Percentiles rank a stretch among this genome's conserved stretches.
Conservation (phyloP, 2,113 vertebrate genomes). For the Leiothrix lutea region DNA sequence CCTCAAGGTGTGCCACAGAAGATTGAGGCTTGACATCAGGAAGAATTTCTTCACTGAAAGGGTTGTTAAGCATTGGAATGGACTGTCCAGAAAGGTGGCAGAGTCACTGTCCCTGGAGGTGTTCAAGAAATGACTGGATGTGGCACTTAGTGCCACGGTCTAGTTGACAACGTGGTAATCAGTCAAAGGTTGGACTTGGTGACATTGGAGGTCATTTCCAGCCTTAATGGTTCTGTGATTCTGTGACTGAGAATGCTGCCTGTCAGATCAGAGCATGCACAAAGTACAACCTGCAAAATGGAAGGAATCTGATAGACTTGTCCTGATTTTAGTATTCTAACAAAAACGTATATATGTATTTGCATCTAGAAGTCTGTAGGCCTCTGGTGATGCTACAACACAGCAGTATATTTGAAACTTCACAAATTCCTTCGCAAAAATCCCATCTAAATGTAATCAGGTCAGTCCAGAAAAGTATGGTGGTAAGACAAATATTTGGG, state of each 20-base stretch:
- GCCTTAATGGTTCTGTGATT: neutral
- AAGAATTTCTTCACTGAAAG: neutral
- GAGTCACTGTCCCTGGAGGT: neutral
- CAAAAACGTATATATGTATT: neutral
- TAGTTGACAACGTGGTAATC: neutral
- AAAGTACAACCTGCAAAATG: neutral
- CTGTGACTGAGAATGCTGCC: neutral
- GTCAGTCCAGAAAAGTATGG: neutral
- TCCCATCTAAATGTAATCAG: neutral
- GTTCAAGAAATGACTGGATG: neutral
- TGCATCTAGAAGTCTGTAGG: neutral
- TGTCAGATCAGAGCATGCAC: neutral
- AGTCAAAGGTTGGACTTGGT: fast-evolving
- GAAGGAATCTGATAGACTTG: neutral
- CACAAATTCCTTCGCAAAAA: neutral
- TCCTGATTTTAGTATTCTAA: neutral
- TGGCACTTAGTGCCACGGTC: neutral
- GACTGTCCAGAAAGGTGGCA: neutral
- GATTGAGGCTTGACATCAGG: neutral
- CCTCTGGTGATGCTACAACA: neutral
- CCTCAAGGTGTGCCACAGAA: neutral
- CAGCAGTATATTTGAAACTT: no score
- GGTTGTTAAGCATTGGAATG: neutral
- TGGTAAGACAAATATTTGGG: neutral
- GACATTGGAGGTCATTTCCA: neutral